These are phyloP conservation scores for Loripinus fragilis DNA, from an alignment of 2,888 invertebrate genomes.

Conservation along the genomic window DNA sequence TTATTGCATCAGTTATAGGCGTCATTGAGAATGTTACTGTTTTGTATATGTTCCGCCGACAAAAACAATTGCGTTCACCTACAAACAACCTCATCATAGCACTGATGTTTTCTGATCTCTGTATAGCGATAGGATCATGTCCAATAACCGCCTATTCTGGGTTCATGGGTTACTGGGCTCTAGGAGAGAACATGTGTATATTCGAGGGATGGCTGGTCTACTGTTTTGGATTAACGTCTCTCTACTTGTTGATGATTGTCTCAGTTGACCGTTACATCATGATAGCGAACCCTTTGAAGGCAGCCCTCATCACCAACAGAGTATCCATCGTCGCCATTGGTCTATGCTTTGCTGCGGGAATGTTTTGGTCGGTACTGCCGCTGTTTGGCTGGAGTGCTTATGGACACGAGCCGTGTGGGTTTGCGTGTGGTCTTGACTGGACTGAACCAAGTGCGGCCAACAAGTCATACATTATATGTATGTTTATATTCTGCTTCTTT, in stretches of 20 bases:
- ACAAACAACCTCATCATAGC: conserved; percentile 75
- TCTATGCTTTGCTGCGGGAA: conserved; percentile 60
- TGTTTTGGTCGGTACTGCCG: conserved; percentile 74
- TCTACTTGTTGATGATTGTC: conserved; percentile 74
- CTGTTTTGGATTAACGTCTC: conserved; percentile 69
- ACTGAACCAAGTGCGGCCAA: conserved; percentile 57
- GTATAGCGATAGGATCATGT: conserved; percentile 63
- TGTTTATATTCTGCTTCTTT: conserved; percentile 71
- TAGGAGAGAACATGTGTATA: conserved; percentile 63
- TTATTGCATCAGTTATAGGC: conserved; percentile 55
- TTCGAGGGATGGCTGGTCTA: conserved; percentile 74
- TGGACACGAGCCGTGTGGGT: conserved; percentile 67
- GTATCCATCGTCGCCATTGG: conserved; percentile 57
- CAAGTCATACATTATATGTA: conserved; percentile 68
- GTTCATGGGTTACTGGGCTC: conserved; percentile 61
- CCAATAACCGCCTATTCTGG: conserved; percentile 62
- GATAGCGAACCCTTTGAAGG: conserved; percentile 71
- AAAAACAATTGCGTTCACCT: conserved; percentile 69
- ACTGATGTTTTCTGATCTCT: conserved; percentile 66
- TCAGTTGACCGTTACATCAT: conserved; percentile 76
- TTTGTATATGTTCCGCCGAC: conserved; percentile 61
- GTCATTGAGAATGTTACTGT: conserved; percentile 61
- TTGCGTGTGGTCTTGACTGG: conserved; percentile 70
- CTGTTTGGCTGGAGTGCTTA: conserved; percentile 77
- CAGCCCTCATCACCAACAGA: conserved; percentile 63